These are phyloP conservation scores for Alosa alosa DNA, from an alignment of 2,113 vertebrate species.

Conservation along the genomic window DNA sequence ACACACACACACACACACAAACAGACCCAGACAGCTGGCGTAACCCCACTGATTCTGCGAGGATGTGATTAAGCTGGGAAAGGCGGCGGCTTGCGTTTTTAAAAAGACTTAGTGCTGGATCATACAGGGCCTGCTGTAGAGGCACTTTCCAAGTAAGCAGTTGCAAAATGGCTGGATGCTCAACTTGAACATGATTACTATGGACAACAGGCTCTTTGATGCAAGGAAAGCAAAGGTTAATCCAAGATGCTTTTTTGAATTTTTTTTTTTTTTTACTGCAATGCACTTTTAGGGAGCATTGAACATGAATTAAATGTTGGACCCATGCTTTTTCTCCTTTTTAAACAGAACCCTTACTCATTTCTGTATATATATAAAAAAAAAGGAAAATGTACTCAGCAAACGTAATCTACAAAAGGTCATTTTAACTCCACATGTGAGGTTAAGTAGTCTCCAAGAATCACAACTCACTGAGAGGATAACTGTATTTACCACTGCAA, in stretches of 20 bases:
- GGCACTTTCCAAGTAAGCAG: constrained; percentile 40
- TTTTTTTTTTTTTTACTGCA: constrained; percentile 43
- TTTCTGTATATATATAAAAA: background rate
- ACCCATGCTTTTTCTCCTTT: constrained; percentile 34
- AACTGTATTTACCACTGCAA: background rate
- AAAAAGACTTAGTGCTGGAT: constrained; percentile 30
- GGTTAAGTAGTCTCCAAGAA: background rate
- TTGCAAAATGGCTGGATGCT: constrained; percentile 39
- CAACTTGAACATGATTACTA: constrained; percentile 47
- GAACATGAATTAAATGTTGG: constrained; percentile 59
- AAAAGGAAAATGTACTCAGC: background rate
- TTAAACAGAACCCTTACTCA: background rate
- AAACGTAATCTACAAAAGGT: background rate
- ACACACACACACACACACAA: constrained; percentile 44
- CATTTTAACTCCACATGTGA: background rate
- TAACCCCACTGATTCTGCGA: background rate
- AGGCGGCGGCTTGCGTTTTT: background rate
- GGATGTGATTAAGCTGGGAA: background rate
- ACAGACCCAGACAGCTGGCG: constrained; percentile 27
- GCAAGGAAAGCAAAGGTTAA: constrained; percentile 55
- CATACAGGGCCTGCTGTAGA: constrained; percentile 30
- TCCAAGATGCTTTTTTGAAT: constrained; percentile 50
- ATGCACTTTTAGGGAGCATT: constrained; percentile 57
- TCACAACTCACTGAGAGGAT: background rate
- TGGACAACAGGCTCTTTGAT: constrained; percentile 60